Conservation (phyloP, 2,888 invertebrate species). For the Parnassius mnemosyne region DNA sequence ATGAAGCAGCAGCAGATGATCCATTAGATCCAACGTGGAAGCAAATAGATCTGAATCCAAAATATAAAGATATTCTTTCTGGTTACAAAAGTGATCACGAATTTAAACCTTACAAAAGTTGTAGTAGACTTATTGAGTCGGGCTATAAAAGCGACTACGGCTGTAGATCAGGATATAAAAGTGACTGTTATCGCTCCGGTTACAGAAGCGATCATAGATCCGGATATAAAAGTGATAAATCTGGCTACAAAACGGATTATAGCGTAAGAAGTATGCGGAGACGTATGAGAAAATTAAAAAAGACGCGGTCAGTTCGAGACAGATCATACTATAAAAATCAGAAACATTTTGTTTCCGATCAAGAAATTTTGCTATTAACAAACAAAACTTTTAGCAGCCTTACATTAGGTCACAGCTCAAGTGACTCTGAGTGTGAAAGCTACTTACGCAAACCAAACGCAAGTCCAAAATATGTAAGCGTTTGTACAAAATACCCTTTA, state of each 20-base stretch:
- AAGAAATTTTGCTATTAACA: slow-evolving; percentile 80
- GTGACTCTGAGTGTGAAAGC: slow-evolving; percentile 74
- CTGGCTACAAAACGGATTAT: slow-evolving; percentile 81
- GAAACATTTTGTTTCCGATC: slow-evolving; percentile 79
- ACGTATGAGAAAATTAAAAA: slow-evolving; percentile 73
- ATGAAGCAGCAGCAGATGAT: slow-evolving; percentile 78
- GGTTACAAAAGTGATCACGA: slow-evolving; percentile 83
- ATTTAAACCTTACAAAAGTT: slow-evolving; percentile 75
- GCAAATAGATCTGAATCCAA: slow-evolving; percentile 83
- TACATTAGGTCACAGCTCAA: slow-evolving; percentile 80
- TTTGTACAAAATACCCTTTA: slow-evolving; percentile 67
- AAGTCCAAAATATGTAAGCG: slow-evolving; percentile 72
- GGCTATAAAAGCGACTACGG: slow-evolving; percentile 83
- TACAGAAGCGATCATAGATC: slow-evolving; percentile 83
- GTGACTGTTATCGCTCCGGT: slow-evolving; percentile 76
- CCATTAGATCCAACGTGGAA: slow-evolving; percentile 83
- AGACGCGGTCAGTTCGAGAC: slow-evolving; percentile 74
- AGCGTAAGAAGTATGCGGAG: slow-evolving; percentile 74
- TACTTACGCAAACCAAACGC: slow-evolving; percentile 63
- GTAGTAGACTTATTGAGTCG: slow-evolving; percentile 76
- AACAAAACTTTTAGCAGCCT: slow-evolving; percentile 77
- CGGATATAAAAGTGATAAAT: slow-evolving; percentile 82
- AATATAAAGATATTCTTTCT: slow-evolving; percentile 81
- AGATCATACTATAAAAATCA: slow-evolving; percentile 77
- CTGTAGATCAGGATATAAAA: slow-evolving; percentile 74